Conservation (phyloP, 1,140 invertebrate species). For the Chironomus tepperi region DNA sequence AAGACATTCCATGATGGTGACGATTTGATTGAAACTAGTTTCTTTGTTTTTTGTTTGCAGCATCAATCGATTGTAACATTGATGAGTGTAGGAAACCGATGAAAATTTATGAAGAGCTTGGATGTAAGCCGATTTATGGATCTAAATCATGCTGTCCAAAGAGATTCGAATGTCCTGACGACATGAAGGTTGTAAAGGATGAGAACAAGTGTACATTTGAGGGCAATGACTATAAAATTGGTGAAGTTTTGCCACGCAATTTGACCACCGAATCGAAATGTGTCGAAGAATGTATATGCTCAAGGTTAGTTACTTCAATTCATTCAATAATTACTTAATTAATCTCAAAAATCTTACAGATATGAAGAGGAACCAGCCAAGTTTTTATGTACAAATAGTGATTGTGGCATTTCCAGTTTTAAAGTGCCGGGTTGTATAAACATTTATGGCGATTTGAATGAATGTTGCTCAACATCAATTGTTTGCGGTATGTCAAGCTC, state of each 20-base stretch:
- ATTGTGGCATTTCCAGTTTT: background rate
- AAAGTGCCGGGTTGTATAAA: background rate
- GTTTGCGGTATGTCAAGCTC: background rate
- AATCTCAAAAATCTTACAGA: background rate
- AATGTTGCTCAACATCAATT: conserved; percentile 17
- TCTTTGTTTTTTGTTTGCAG: background rate
- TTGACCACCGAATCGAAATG: background rate
- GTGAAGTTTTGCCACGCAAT: background rate
- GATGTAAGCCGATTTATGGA: conserved; percentile 10
- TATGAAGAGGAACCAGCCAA: background rate
- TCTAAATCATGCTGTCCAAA: conserved; percentile 6
- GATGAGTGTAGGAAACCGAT: conserved; percentile 5
- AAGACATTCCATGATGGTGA: background rate
- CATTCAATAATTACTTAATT: too few relatives aligned
- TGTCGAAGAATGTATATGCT: background rate
- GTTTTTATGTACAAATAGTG: background rate
- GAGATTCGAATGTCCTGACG: background rate
- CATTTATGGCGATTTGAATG: conserved; percentile 2
- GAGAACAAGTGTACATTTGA: background rate
- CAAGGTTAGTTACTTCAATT: background rate
- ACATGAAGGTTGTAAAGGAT: conserved; percentile 3
- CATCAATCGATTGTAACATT: conserved; percentile 1
- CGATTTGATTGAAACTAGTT: background rate
- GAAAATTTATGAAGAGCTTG: conserved; percentile 2
- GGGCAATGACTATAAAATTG: background rate